phyloP scores from a whole-genome alignment of 2,797 vertebrate genomes.

The Urophycis tenuis region DNA sequence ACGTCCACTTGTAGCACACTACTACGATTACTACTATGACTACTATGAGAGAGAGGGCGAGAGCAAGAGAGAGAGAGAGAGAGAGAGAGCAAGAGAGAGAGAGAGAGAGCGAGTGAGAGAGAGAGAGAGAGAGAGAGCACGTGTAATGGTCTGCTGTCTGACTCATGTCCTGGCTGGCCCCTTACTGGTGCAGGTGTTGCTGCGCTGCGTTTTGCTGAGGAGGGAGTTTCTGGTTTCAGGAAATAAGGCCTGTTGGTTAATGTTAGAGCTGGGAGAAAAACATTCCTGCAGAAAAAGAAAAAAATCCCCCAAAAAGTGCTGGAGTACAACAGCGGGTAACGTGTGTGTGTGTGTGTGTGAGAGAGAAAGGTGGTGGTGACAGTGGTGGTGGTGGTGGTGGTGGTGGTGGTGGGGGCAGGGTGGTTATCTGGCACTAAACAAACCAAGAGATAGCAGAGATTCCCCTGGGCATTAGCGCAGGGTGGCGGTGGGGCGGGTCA shows the following conservation, averaged over 20 bases:
- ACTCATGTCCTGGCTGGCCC: constrained; percentile 62
- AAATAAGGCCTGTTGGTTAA: constrained; percentile 71
- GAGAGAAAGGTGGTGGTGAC: constrained; percentile 26
- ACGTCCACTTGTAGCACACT: neutral
- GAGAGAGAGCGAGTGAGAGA: neutral
- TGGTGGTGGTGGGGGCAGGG: neutral
- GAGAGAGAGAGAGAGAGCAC: neutral
- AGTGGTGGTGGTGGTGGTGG: neutral
- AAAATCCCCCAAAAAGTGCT: constrained; percentile 51
- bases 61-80: neutral
- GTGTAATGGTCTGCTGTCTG: constrained; percentile 52
- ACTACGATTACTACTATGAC: neutral
- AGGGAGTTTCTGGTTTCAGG: constrained; percentile 74
- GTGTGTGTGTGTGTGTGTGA: constrained; percentile 3
- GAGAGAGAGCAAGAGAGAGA: neutral
- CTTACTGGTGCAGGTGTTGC: constrained; percentile 64
- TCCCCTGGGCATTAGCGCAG: constrained; percentile 16
- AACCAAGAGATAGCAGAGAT: constrained; percentile 7
- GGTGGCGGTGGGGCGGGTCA: neutral
- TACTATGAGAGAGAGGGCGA: neutral
- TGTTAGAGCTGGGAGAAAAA: constrained; percentile 67
- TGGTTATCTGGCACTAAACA: neutral
- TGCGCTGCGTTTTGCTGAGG: constrained; percentile 63
- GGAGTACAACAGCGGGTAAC: constrained; percentile 39
- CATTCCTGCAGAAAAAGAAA: constrained; percentile 47